A percentile compares a stretch with the other conserved stretches of the same genome.
These are phyloP conservation scores for Salvator merianae DNA, from an alignment of 2,113 vertebrate genomes.

Conservation along the genomic window DNA sequence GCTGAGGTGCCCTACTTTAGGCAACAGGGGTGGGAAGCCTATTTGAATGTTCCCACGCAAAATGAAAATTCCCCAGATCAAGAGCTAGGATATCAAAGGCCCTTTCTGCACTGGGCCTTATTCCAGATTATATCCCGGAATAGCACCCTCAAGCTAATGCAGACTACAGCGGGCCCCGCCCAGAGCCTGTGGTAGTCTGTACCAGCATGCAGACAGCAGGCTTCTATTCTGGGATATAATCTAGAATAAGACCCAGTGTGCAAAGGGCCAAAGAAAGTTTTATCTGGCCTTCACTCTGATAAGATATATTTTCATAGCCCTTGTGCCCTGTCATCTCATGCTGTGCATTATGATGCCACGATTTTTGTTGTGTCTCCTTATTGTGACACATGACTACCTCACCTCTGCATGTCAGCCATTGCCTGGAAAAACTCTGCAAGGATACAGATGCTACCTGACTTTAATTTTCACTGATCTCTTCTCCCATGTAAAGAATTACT, in stretches of 20 bases:
- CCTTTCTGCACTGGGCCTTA: too few species aligned
- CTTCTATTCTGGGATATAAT: too few species aligned
- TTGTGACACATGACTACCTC: not conserved
- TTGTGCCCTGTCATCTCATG: not conserved
- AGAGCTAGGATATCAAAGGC: not conserved
- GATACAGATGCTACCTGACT: not conserved
- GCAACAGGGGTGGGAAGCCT: not conserved
- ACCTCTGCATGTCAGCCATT: rapidly evolving
- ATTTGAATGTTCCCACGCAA: not conserved
- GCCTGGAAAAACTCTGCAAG: not conserved
- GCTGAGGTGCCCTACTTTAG: not conserved
- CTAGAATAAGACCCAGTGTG: too few species aligned
- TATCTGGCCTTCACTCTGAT: not conserved
- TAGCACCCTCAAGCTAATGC: too few species aligned
- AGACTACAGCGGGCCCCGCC: too few species aligned
- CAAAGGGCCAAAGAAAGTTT: too few species aligned
- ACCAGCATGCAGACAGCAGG: too few species aligned
- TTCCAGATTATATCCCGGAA: too few species aligned
- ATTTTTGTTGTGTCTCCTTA: not conserved
- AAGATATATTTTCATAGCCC: not conserved
- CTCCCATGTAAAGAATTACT: slow-evolving; percentile 3
- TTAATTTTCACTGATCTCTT: not conserved
- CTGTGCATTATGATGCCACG: not conserved
- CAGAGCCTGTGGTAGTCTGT: too few species aligned
- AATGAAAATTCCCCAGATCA: not conserved